Evolutionary conservation across 2,888 invertebrate genomes (phyloP).

Genomic region (Invenusta paracnida): DNA sequence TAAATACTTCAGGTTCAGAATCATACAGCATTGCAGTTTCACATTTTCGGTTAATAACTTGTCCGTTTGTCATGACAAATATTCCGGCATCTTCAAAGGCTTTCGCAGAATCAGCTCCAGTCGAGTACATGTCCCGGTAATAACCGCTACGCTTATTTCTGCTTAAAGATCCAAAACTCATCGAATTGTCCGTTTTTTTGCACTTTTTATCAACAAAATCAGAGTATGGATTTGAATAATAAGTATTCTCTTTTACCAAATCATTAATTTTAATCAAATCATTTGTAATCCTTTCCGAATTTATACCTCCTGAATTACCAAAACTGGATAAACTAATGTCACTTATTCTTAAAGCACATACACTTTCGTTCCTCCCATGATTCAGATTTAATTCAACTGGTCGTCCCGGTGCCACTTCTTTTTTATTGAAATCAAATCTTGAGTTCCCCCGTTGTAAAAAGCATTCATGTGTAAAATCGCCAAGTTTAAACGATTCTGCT

Average conservation of each 20-base stretch:
- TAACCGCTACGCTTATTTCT: not conserved
- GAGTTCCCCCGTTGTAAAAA: not conserved
- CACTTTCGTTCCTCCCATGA: not conserved
- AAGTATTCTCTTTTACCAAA: not conserved
- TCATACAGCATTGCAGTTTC: not conserved
- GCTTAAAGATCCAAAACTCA: not conserved
- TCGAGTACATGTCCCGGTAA: not conserved
- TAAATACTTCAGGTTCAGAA: not conserved
- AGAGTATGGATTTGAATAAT: not conserved
- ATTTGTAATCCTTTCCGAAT: not conserved
- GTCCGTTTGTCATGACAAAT: not conserved
- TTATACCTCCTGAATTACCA: not conserved
- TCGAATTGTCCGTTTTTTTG: not conserved
- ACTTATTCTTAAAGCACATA: slow-evolving; percentile 17
- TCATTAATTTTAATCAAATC: not conserved
- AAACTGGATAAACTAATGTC: slow-evolving; percentile 24
- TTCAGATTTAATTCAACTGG: not conserved
- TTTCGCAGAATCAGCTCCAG: not conserved
- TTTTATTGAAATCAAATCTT: slow-evolving; percentile 8
- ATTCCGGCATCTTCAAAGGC: not conserved
- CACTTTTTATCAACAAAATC: not conserved
- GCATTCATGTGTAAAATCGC: not conserved
- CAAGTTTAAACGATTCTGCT: not conserved
- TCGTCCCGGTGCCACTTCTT: not conserved
- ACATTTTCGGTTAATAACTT: not conserved